Conservation (phyloP, 1,140 invertebrate species). For the Acyrthosiphon pisum region DNA sequence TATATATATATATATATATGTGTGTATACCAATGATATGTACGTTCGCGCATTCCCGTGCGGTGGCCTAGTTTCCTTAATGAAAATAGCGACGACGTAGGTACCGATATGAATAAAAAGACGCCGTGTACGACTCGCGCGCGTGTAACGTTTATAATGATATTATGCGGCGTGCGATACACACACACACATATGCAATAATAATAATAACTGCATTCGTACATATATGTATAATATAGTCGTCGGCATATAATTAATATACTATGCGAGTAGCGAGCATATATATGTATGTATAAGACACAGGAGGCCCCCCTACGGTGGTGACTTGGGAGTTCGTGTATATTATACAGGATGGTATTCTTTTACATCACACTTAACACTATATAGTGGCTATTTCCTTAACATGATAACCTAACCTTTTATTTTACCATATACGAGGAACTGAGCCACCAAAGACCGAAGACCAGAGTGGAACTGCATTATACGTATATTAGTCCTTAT, state of each 20-base stretch:
- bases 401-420: neutral
- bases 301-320: neutral
- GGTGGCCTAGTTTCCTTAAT: constrained; percentile 26
- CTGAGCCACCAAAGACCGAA: neutral
- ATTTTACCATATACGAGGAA: neutral
- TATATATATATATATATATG: neutral
- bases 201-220: neutral
- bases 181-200: neutral
- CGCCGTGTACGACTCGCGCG: neutral
- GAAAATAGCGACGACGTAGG: neutral
- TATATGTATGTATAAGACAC: neutral
- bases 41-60: neutral
- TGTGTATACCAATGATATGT: neutral
- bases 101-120: neutral
- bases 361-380: neutral
- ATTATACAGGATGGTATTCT: neutral
- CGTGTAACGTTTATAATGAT: neutral
- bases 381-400: neutral
- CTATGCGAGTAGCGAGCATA: neutral
- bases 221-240: neutral
- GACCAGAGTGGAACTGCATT: neutral
- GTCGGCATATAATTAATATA: neutral
- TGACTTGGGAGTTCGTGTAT: neutral
- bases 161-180: neutral
- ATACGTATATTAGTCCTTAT: too few relatives aligned